These are phyloP conservation scores for Pelecanus crispus DNA, from an alignment of 2,113 vertebrate genomes.

Conservation along the genomic window DNA sequence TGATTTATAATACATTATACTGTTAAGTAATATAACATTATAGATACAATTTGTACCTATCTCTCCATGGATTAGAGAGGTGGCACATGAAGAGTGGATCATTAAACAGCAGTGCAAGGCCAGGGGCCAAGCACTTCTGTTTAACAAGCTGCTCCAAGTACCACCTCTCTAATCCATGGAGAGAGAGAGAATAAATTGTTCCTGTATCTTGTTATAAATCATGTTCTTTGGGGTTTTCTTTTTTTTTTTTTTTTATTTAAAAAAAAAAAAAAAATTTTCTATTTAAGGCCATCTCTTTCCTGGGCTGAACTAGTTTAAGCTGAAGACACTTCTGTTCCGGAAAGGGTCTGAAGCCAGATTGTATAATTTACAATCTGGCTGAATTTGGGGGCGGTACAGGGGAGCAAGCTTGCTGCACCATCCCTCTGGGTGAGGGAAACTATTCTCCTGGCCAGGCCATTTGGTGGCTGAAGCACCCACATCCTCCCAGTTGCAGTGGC, in stretches of 20 bases:
- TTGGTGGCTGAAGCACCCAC: accelerated
- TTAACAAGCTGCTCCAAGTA: conserved; percentile 80
- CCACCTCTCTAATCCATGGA: conserved; percentile 75
- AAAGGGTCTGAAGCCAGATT: neutral
- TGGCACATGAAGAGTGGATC: conserved; percentile 77
- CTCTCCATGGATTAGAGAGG: conserved; percentile 79
- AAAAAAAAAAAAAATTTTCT: conserved; percentile 8
- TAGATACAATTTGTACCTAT: conserved; percentile 82
- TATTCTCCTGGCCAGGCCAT: no score
- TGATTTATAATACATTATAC: conserved; percentile 82
- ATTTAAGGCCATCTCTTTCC: neutral
- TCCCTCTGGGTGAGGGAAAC: neutral
- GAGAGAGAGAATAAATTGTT: conserved; percentile 74
- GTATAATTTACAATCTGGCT: neutral
- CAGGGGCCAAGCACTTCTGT: conserved; percentile 80
- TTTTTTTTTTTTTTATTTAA: neutral
- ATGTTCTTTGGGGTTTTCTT: conserved; percentile 9
- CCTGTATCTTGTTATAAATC: conserved; percentile 63
- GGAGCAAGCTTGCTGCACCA: neutral
- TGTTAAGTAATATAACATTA: conserved; percentile 83
- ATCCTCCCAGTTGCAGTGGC: neutral
- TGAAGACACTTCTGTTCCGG: neutral
- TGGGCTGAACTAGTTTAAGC: neutral
- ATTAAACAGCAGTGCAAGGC: conserved; percentile 77
- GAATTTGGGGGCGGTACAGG: accelerated